Evolutionary conservation across 2,797 vertebrate genomes (phyloP).

Genomic region (Chaunax sp.): DNA sequence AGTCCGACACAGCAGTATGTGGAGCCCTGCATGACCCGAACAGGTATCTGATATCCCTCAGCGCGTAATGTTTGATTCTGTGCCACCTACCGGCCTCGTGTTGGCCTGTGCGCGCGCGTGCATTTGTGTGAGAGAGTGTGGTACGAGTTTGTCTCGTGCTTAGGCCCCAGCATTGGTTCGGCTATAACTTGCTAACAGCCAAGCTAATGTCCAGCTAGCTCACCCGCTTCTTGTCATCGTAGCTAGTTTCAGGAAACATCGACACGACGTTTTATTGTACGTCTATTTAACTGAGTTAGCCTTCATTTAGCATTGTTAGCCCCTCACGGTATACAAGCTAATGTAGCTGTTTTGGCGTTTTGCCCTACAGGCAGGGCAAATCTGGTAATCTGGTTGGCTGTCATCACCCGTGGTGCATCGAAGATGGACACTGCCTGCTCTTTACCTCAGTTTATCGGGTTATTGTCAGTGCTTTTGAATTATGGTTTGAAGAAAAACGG

Average conservation of each 20-base stretch:
- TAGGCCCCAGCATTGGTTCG: constrained; percentile 53
- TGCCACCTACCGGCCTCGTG: too few relatives aligned
- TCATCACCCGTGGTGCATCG: background rate
- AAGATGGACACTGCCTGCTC: background rate
- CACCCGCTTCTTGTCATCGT: background rate
- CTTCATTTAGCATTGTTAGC: background rate
- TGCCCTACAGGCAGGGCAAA: constrained; percentile 17
- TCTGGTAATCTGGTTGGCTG: constrained; percentile 21
- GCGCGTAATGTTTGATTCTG: background rate
- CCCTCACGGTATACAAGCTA: background rate
- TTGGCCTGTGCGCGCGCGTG: background rate
- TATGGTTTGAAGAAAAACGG: background rate
- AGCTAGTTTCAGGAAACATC: fast-evolving
- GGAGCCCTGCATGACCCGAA: constrained; percentile 65
- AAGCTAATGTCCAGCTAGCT: constrained; percentile 39
- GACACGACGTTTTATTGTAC: background rate
- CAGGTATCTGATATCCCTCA: constrained; percentile 58
- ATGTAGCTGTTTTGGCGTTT: constrained; percentile 21
- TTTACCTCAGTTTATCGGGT: background rate
- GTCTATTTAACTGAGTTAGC: background rate
- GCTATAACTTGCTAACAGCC: constrained; percentile 40
- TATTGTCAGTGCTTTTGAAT: background rate
- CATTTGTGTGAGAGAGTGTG: background rate
- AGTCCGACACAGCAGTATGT: constrained; percentile 68
- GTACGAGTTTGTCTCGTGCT: constrained; percentile 8